Base-by-base conservation (phyloP, 2,888 invertebrate genomes). In the Chironomus riparius region DNA sequence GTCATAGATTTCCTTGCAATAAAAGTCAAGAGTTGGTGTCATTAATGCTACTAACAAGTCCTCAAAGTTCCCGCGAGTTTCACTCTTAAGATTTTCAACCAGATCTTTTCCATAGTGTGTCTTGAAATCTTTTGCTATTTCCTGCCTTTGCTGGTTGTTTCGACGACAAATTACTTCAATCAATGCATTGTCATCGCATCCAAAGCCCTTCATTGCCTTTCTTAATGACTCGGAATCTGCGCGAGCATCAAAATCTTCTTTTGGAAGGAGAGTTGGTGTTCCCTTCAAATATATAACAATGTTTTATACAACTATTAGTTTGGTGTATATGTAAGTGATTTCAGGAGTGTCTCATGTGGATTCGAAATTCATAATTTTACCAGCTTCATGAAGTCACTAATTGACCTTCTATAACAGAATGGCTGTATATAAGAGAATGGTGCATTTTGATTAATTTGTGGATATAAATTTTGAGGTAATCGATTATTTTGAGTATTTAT, bases 121-220 rank as follows among this genome's bases (percentile, higher is more conserved):
- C 79, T 84, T 84, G 73, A 82, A 84, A 78, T 83, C 83, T n/a
- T 83, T 70, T 18, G 12, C n/a, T 7, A 71, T 68, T 15, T 61
- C 56, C 13, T 94, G 87, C 77, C 98, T 88, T 84, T 98, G 97
- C 47, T 88, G 88, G 81, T 96, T 96, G 78, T 91, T 91, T 70
- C 97, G 89, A 78, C 89, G 89, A 7, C 92, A 89, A 70, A 98
- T 86, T 12, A 97, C 90, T 79, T 91, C 90, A 77, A 96, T 95
- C 80, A 97, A 91, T 0, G 93, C 87, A 81, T 92, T 91, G 82
- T 97, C 97, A 82, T 97, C 94, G 0, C 97, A 97, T 47, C 96
- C 94, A 79, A 93, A 90, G 72, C 95, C 95, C 85, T 94, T 95
- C 95, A 95, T 95, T 0, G 95, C 95, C 80, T 91, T 92, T 15